Conservation (phyloP, 2,888 invertebrate species). For the Drosophila quinaria region DNA sequence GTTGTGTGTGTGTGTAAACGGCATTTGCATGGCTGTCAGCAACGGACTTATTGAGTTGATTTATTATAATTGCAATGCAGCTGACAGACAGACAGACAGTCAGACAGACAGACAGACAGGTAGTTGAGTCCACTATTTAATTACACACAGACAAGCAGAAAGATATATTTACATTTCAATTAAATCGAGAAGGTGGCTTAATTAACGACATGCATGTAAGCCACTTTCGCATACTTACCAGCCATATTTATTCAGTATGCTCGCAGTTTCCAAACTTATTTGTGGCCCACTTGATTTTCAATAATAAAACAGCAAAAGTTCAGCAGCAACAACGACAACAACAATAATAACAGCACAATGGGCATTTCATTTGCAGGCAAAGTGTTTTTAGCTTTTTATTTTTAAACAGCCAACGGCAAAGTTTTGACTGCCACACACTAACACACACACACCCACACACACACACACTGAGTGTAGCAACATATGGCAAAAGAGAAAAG, state of each 20-base stretch:
- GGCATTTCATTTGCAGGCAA: slow-evolving; percentile 53
- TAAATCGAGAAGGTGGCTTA: slow-evolving; percentile 42
- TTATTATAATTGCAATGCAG: slow-evolving; percentile 76
- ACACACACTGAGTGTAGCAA: slow-evolving; percentile 32
- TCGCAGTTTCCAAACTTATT: slow-evolving; percentile 20
- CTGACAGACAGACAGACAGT: slow-evolving; percentile 55
- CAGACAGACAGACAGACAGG: slow-evolving; percentile 4
- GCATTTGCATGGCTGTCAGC: slow-evolving; percentile 61
- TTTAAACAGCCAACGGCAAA: slow-evolving; percentile 52
- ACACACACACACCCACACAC: neutral
- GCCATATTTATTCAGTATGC: slow-evolving; percentile 1
- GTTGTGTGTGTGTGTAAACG: slow-evolving; percentile 21
- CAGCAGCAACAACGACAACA: slow-evolving; percentile 17
- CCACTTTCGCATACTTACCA: slow-evolving; percentile 55
- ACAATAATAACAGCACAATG: slow-evolving; percentile 24
- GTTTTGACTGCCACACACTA: slow-evolving; percentile 28
- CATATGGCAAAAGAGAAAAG: slow-evolving; percentile 62
- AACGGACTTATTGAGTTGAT: slow-evolving; percentile 68
- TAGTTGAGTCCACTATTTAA: slow-evolving; percentile 32
- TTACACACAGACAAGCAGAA: slow-evolving; percentile 24
- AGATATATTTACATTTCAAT: slow-evolving; percentile 18
- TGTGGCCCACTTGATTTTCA: slow-evolving; percentile 42
- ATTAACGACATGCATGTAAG: slow-evolving; percentile 46
- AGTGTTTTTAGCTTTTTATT: slow-evolving; percentile 44
- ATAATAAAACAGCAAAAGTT: slow-evolving; percentile 44